Evolutionary conservation across 2,797 vertebrate genomes (phyloP), one percentile per base, ranked within the genome.

Genomic region (Onychomys leucogaster): DNA sequence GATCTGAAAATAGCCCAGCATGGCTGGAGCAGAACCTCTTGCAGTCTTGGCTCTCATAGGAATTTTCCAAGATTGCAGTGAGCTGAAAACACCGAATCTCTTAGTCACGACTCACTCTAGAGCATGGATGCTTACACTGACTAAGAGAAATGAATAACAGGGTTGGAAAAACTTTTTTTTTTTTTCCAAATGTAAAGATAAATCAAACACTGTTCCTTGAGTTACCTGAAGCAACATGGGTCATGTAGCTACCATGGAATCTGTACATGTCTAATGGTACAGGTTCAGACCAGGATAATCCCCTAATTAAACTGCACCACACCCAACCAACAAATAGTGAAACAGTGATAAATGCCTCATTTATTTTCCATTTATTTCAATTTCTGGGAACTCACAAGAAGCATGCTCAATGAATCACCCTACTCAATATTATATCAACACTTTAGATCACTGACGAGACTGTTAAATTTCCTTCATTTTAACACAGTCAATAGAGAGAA

Each of bases 21-120:
- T 43, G 92, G 29, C 73, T 89, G 37, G 61, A 87, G 25, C 46
- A 25, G 34, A 93, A 12, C 34, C 88, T 94, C 96, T 96, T 89
- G 77, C 49, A 87, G 49, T 57, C 59, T 95, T 93, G 92, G 32
- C 63, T 94, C 84, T 91, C 67, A 43, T 2, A 89, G 92, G 96
- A 95, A 95, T 97, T 90, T 91, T 97, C 81, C 94, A 93, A 96
- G 91, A 95, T 92, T 69, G 63, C 25, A 77, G 81, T 67, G 59
- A 91, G 49, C 57, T 69, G 23, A 55, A 77, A 92, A 96, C 55
- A 85, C 34, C 43, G 90, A 87, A 67, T 84, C 61, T 84, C 91
- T 96, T 96, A 97, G 93, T 96, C 95, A 97, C 69, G 57, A 86
- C 75, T 86, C 73, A 90, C 85, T 84, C 57, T n/a, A 55, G n/a